Base-by-base conservation (phyloP, 2,888 invertebrate genomes). In the Drosophila pseudotalamancana region DNA sequence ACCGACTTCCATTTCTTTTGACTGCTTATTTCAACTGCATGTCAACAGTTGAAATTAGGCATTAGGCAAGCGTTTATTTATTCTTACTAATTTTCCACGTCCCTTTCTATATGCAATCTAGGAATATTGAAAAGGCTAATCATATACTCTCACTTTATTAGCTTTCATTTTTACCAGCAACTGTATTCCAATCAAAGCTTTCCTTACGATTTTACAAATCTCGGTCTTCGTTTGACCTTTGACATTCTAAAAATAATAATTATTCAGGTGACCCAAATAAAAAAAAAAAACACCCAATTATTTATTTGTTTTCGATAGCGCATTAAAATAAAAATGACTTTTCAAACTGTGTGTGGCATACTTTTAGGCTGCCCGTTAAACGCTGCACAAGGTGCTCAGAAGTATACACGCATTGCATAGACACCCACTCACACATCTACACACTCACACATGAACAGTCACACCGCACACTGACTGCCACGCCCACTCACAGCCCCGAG, bases 361-460 rank as follows among this genome's bases (percentile, higher is more conserved):
- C 73, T 72, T 72, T 61, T 29, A 6, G 60, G 60, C 60, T 40
- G 55, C 14, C 50, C 23, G 18, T n/a, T 32, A 49, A 48, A 43
- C 40, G 19, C 34, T 39, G 59, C 66, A 60, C 37, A 32, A 18
- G 29, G 60, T 56, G 43, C 72, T 25, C 50, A 37, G 34, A 34
- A 49, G 37, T 46, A 53, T 61, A 56, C 72, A 72, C 69, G 69
- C 72, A 67, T 21, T 62, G 25, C 43, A 25, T 14, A 4, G 23
- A 32, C 35, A 18, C 27, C 39, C 32, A 19, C 39, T 31, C 11
- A 49, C 49, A 39, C 25, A n/a, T n/a, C n/a, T n/a, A 16, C 11
- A 53, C 14, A 18, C 8, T 14, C 3, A 21, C n/a, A 16, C 1
- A 31, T n/a, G n/a, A n/a, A n/a, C n/a, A n/a, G n/a, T n/a, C 31